Evolutionary conservation across 2,797 vertebrate genomes (phyloP), one percentile per base, ranked within the genome.

Genomic region (Pyrocephalus nanus): DNA sequence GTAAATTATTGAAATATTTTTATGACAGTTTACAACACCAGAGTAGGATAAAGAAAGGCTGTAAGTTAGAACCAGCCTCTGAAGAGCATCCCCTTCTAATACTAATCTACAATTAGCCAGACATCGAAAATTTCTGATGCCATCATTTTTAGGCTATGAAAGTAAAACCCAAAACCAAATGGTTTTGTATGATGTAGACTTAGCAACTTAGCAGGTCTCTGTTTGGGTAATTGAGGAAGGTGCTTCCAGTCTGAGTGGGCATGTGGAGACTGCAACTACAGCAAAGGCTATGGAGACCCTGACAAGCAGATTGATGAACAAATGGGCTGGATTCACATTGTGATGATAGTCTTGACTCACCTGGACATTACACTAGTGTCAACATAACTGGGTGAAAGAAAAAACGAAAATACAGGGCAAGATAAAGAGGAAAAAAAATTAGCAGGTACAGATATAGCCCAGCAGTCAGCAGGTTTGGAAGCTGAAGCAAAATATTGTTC

Each of bases 381-480:
- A 78, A 30, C n/a, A n/a, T 12, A 82, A 64, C 3, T 51, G 8
- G 12, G 9, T n/a, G 15, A 58, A 72, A 67, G 7, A 9, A 4
- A 21, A 57, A 89, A 10, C 47, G 22, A 80, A 86, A 55, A 34
- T 2, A 70, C 42, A 66, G 58, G 20, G 55, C 83, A 79, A 36
- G 15, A 54, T 8, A 70, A 61, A 40, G 12, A 58, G 15, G 43
- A 77, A 66, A 87, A 62, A 47, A 2, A 3, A 71, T 5, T 71
- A 83, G 29, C 26, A 71, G 38, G 11, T 87, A 80, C 50, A 91
- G 23, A 47, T 38, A 54, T 40, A 82, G n/a, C 26, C 42, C 29
- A 85, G 14, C 53, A 92, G 53, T 51, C n/a, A 93, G 72, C 19
- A 77, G 45, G 50, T 91, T 69, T 67, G 20, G 17, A 78, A 92